These are phyloP conservation scores for Xestia sexstrigata DNA, from an alignment of 2,888 invertebrate species.

Conservation along the genomic window DNA sequence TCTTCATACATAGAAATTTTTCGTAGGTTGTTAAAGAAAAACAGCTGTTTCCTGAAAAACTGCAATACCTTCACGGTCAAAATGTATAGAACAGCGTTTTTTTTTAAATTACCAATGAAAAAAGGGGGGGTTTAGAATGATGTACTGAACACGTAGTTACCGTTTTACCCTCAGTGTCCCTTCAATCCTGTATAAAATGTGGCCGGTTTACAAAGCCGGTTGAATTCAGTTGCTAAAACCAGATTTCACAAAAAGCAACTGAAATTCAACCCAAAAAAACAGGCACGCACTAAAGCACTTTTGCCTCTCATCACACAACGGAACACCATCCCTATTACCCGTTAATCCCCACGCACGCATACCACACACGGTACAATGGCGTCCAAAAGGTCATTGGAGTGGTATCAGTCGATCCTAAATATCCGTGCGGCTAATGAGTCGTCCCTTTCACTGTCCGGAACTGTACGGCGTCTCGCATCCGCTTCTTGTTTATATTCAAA, in stretches of 20 bases:
- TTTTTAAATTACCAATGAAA: too few species aligned
- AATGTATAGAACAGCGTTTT: too few species aligned
- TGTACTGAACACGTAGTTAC: too few species aligned
- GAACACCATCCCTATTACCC: constrained; percentile 19
- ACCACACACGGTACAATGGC: constrained; percentile 45
- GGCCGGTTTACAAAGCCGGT: not conserved
- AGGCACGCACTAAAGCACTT: constrained; percentile 24
- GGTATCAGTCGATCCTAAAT: constrained; percentile 73
- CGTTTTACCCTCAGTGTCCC: too few species aligned
- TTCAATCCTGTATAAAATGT: not conserved
- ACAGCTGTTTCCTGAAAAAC: too few species aligned
- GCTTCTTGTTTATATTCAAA: constrained; percentile 72
- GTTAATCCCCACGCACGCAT: constrained; percentile 61
- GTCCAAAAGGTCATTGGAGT: constrained; percentile 74
- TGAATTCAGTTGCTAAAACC: not conserved
- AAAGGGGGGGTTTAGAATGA: too few species aligned
- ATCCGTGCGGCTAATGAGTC: constrained; percentile 76
- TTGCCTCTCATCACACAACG: constrained; percentile 11
- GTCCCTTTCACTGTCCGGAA: constrained; percentile 73
- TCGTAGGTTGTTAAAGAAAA: too few species aligned
- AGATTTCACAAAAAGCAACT: not conserved
- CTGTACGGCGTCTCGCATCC: constrained; percentile 71
- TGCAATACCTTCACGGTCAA: too few species aligned
- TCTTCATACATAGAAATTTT: too few species aligned
- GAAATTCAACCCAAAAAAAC: not conserved